Evolutionary conservation across 2,797 vertebrate species (phyloP), one percentile per base, ranked within the genome.

Genomic region (Anguilla obscura): DNA sequence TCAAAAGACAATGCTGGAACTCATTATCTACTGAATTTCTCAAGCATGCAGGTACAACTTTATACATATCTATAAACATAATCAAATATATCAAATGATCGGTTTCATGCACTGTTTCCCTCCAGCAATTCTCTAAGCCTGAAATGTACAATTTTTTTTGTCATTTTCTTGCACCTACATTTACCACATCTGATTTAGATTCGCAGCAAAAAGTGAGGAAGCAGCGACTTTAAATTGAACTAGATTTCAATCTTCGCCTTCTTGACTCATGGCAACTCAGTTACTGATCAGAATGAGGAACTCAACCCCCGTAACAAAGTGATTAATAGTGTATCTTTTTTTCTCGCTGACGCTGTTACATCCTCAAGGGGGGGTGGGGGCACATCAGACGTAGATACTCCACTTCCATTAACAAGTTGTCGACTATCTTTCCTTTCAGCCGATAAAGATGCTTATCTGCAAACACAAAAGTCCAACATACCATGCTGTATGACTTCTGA

Each of bases 241-340:
- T 30, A 86, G 71, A 69, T 86, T 69, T 86, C 54, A 86, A 63
- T 88, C 74, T 86, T 66, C 79, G 33, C 86, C 85, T 76, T 40
- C 30, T 69, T 33, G 24, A 74, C 58, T 85, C 33, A 7, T 9
- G 16, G 74, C 18, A 36, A 50, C 63, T 63, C 30, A 40, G 52
- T 58, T n/a, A 33, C 58, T 69, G 69, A 89, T 85, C 52, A 87
- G 66, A 54, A 87, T 24, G 45, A 24, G 40, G 5, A 45, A 85
- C 85, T 69, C 58, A 48, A 21, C 45, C 36, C 7, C 60, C 40
- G 36, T 58, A 45, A 79, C 88, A 40, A 74, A 60, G 86, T 69
- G 88, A 82, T 88, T 88, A 88, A 80, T 54, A 9, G 71, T 9
- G 40, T 24, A 27, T 63, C 48, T 66, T 84, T 2, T 56, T 56